phyloP scores from a whole-genome alignment of 1,140 invertebrate species.

The Ceratina australensis region DNA sequence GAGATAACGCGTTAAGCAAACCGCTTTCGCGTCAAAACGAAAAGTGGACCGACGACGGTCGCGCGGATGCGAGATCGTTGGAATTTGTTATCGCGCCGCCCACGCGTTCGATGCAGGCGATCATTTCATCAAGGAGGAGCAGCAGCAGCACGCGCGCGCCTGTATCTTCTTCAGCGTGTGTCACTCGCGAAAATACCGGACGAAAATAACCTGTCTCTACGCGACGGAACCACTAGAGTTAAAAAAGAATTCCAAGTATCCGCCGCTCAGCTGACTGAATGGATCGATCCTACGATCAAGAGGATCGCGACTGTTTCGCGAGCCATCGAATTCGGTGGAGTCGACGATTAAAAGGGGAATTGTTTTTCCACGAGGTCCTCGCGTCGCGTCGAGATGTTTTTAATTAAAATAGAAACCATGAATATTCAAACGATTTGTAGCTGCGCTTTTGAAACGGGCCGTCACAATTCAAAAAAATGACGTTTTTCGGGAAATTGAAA shows the following conservation, averaged over 20 bases:
- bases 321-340: too few relatives aligned
- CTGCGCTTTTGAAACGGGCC: conserved; percentile 12
- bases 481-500: conserved; percentile 33
- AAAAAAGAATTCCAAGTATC: neutral
- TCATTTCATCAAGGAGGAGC: conserved; percentile 48
- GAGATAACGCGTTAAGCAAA: conserved; percentile 57
- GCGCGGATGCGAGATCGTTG: conserved; percentile 41
- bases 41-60: conserved; percentile 15
- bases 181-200: conserved; percentile 53
- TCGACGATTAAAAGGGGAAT: neutral
- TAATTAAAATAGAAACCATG: conserved; percentile 3
- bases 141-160: conserved; percentile 16
- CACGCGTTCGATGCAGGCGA: conserved; percentile 42
- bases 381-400: neutral
- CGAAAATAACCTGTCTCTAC: conserved; percentile 48
- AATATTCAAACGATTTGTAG: conserved; percentile 20
- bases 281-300: too few relatives aligned
- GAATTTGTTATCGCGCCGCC: conserved; percentile 57
- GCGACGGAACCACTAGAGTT: conserved; percentile 28
- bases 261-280: too few relatives aligned
- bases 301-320: too few relatives aligned
- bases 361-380: neutral
- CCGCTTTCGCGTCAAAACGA: conserved; percentile 18
- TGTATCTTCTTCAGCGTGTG: conserved; percentile 8
- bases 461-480: conserved; percentile 28